Conservation (phyloP, 1,140 invertebrate genomes). For the Meteorus sp. region DNA sequence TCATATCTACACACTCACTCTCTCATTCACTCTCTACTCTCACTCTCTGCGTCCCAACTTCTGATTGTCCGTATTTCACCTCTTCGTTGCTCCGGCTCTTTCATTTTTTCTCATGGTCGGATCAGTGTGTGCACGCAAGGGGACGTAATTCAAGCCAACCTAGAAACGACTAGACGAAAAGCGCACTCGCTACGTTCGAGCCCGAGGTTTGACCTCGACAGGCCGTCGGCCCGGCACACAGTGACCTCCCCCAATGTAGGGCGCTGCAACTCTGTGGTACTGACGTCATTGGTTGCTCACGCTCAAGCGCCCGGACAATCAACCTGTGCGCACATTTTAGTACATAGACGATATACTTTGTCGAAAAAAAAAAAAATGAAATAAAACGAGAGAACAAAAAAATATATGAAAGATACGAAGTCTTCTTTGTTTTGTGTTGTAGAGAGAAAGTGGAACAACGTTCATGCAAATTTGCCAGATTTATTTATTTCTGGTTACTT, state of each 20-base stretch:
- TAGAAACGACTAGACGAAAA: constrained; percentile 52
- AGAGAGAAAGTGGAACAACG: too few species aligned
- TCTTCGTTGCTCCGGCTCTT: not conserved
- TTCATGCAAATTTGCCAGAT: too few species aligned
- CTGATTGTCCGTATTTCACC: not conserved
- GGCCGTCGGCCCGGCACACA: constrained; percentile 58
- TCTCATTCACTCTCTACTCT: not conserved
- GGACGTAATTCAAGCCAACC: constrained; percentile 45
- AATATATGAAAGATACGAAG: too few species aligned
- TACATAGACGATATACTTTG: too few species aligned
- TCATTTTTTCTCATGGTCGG: not conserved
- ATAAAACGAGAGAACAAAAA: too few species aligned
- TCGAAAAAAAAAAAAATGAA: too few species aligned
- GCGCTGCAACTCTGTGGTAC: constrained; percentile 58
- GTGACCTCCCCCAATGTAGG: constrained; percentile 61
- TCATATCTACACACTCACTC: too few species aligned
- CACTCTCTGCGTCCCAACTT: not conserved
- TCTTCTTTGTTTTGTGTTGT: too few species aligned
- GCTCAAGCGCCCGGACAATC: constrained; percentile 37
- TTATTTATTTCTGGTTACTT: too few species aligned
- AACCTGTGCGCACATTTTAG: constrained; percentile 35
- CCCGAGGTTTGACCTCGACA: constrained; percentile 58
- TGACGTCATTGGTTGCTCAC: constrained; percentile 59
- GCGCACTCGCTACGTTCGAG: constrained; percentile 36
- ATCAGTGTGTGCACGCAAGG: not conserved